phyloP scores from a whole-genome alignment of 2,797 vertebrate genomes.

The Sylvia borin region DNA sequence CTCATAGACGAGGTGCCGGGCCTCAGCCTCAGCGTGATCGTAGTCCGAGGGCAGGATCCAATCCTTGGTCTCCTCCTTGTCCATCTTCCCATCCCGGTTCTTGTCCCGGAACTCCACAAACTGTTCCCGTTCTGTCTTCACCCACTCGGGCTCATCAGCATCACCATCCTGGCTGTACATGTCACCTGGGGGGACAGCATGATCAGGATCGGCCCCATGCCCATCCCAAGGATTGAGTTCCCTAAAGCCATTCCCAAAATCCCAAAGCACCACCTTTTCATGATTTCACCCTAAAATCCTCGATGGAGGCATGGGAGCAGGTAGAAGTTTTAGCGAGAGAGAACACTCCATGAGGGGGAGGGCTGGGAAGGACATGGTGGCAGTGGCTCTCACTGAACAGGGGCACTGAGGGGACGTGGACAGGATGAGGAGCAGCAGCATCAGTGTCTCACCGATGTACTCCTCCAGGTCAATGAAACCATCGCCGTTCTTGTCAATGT shows the following conservation, averaged over 20 bases:
- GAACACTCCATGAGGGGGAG: background rate
- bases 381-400: fast-evolving
- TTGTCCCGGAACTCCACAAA: conserved; percentile 91
- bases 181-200: conserved; percentile 78
- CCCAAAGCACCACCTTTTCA: background rate
- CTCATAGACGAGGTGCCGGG: conserved; percentile 89
- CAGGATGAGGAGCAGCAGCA: background rate
- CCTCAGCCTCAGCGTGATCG: conserved; percentile 88
- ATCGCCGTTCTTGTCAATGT: conserved; percentile 92
- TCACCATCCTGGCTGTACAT: conserved; percentile 86
- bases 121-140: conserved; percentile 87
- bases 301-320: fast-evolving
- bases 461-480: conserved; percentile 91
- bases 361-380: background rate
- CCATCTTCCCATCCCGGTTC: conserved; percentile 93
- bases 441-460: conserved; percentile 84
- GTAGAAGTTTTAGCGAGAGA: background rate
- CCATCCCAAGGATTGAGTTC: background rate
- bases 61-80: conserved; percentile 90
- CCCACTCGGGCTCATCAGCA: conserved; percentile 88
- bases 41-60: conserved; percentile 94
- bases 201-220: background rate
- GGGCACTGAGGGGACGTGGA: background rate
- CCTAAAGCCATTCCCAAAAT: background rate
- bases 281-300: background rate